A percentile compares a stretch with the other conserved stretches of the same genome.
Conservation (phyloP, 1,140 invertebrate species). For the Drosophila malerkotliana region DNA sequence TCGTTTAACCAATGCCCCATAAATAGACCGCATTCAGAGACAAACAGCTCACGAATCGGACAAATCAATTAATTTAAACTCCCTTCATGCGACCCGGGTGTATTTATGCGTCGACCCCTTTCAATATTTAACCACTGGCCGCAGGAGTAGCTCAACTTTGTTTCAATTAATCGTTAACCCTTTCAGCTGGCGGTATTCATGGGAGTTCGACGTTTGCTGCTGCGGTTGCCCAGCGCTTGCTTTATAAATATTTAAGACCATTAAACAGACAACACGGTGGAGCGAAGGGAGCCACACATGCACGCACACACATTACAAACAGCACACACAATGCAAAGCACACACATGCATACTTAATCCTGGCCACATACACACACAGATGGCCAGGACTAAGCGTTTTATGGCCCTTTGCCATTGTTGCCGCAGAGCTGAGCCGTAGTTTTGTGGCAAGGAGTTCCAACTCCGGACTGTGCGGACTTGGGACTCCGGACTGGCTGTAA, state of each 20-base stretch:
- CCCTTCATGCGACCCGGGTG: background rate
- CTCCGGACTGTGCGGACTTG: background rate
- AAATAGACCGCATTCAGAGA: background rate
- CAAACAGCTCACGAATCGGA: background rate
- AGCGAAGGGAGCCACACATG: conserved; percentile 1
- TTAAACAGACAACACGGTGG: conserved; percentile 54
- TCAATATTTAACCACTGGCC: conserved; percentile 36
- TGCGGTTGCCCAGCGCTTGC: conserved; percentile 51
- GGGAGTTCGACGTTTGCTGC: conserved; percentile 47
- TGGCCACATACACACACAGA: conserved; percentile 26
- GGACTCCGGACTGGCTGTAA: background rate
- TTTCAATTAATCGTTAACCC: conserved; percentile 54
- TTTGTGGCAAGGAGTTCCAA: conserved; percentile 21
- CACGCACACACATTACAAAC: background rate
- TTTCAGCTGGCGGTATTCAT: conserved; percentile 16
- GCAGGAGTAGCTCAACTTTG: conserved; percentile 34
- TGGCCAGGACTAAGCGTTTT: conserved; percentile 61
- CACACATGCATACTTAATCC: conserved; percentile 18
- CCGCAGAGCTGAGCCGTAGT: conserved; percentile 32
- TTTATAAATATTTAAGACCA: conserved; percentile 74
- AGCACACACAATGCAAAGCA: conserved; percentile 2
- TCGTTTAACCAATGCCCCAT: background rate
- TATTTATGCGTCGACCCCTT: conserved; percentile 16
- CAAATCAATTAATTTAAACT: conserved; percentile 23
- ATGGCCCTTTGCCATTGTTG: conserved; percentile 53